Evolutionary conservation across 2,888 invertebrate species (phyloP).

Genomic region (Limnephilus lunatus): DNA sequence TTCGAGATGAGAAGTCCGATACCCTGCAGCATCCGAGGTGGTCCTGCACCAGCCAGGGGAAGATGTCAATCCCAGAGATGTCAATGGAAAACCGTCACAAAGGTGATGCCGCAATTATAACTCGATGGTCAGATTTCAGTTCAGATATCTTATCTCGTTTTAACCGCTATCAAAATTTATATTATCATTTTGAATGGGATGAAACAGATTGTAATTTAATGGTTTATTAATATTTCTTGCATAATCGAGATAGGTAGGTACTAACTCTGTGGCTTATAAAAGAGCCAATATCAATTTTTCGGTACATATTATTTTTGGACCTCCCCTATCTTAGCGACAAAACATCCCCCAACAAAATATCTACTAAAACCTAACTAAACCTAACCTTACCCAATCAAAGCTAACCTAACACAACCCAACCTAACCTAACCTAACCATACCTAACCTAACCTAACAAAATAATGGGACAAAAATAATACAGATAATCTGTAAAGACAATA

Average conservation of each 20-base stretch:
- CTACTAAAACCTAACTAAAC: too few relatives aligned
- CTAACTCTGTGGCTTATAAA: too few relatives aligned
- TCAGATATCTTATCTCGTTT: neutral
- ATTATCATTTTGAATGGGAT: neutral
- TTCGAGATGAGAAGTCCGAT: conserved; percentile 35
- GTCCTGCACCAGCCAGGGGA: neutral
- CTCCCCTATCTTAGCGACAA: too few relatives aligned
- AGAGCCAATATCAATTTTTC: too few relatives aligned
- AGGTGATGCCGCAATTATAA: conserved; percentile 43
- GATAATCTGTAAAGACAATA: too few relatives aligned
- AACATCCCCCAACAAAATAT: too few relatives aligned
- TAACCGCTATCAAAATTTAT: neutral
- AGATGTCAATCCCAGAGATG: conserved; percentile 2
- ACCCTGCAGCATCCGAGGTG: conserved; percentile 20
- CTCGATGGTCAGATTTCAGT: neutral
- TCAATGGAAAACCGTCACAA: conserved; percentile 22
- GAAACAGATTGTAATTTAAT: neutral
- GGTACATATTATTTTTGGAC: too few relatives aligned
- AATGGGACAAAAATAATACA: too few relatives aligned
- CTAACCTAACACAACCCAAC: too few relatives aligned
- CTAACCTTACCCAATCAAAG: too few relatives aligned
- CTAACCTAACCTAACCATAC: too few relatives aligned
- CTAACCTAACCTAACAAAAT: too few relatives aligned
- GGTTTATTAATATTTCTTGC: neutral
- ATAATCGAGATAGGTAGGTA: neutral